These are phyloP conservation scores for Eubasilissa splendida DNA, from an alignment of 2,888 invertebrate genomes.

Conservation along the genomic window DNA sequence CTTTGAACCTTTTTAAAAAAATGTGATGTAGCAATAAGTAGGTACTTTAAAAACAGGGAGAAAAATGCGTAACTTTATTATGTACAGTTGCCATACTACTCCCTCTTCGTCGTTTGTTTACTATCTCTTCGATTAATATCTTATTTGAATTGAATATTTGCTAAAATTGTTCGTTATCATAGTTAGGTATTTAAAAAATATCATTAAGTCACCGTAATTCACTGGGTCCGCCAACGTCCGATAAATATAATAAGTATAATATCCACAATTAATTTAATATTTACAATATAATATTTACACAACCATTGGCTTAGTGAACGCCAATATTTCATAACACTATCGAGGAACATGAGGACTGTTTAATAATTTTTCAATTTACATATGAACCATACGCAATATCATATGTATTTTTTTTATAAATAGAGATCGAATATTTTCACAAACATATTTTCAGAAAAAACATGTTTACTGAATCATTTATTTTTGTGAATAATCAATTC, in stretches of 20 bases:
- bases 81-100: no score
- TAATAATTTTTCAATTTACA: slow-evolving; percentile 14
- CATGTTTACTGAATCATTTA: no score
- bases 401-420: slow-evolving; percentile 1
- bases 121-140: no score
- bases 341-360: slow-evolving; percentile 35
- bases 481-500: no score
- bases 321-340: slow-evolving; percentile 9
- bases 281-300: slow-evolving; percentile 10
- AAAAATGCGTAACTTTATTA: no score
- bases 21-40: no score
- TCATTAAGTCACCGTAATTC: slow-evolving; percentile 8
- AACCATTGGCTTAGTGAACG: slow-evolving; percentile 9
- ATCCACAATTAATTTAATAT: slow-evolving; percentile 8
- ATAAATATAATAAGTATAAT: slow-evolving; percentile 3
- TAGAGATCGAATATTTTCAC: slow-evolving; percentile 16
- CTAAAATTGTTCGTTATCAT: not conserved
- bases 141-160: no score
- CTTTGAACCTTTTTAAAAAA: no score
- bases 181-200: not conserved
- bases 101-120: no score
- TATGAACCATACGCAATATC: slow-evolving; percentile 11
- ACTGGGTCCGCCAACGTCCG: not conserved
- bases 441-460: not conserved
- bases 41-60: no score